Percentiles rank a stretch among this genome's conserved stretches.
Evolutionary conservation across 2,797 vertebrate species (phyloP).

Genomic region (Megaceryle alcyon): DNA sequence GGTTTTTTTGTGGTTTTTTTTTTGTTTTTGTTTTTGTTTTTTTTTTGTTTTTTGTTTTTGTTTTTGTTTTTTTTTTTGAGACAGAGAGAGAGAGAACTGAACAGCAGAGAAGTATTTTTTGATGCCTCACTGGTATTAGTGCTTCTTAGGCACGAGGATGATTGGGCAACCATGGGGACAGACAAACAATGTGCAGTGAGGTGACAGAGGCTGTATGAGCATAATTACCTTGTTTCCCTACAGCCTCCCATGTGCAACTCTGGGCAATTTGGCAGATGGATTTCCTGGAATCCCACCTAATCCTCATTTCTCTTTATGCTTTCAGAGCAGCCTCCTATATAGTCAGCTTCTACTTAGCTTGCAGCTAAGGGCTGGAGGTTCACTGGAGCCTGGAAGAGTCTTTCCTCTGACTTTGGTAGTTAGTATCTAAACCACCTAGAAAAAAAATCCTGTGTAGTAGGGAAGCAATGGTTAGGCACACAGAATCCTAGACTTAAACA

Average conservation of each 20-base stretch:
- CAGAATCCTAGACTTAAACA: background rate
- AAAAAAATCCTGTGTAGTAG: background rate
- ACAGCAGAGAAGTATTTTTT: background rate
- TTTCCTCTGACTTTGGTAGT: background rate
- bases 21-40: no score
- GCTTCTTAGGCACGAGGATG: background rate
- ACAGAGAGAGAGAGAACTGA: background rate
- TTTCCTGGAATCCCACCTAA: background rate
- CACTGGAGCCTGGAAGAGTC: background rate
- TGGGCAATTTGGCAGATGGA: background rate
- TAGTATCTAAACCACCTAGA: background rate
- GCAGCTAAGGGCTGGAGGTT: background rate
- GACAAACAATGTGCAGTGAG: background rate
- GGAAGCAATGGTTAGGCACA: background rate
- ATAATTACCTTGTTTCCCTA: fast-evolving
- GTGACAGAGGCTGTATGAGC: background rate
- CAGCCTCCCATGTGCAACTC: background rate
- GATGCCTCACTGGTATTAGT: background rate
- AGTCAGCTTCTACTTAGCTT: background rate
- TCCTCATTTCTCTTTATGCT: background rate
- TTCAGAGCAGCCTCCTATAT: background rate
- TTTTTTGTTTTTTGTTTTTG: no score
- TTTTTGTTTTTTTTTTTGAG: background rate
- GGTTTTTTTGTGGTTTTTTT: no score
- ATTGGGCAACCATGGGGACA: background rate